A percentile compares a stretch with the other conserved stretches of the same genome.
These are phyloP conservation scores for Sarcophaga bullata DNA, from an alignment of 1,140 invertebrate species.

Conservation along the genomic window DNA sequence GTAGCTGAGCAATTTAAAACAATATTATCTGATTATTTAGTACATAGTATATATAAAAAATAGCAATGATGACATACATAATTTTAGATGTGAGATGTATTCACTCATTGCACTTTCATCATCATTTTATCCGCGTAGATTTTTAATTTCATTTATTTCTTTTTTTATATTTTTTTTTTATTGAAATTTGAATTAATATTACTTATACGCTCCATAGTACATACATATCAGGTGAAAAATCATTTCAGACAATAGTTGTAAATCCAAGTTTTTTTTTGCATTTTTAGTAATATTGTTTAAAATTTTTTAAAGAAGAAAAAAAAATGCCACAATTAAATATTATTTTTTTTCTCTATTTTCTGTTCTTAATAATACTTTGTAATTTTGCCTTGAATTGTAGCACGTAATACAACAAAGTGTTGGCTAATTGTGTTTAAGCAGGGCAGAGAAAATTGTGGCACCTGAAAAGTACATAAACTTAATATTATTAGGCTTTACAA, in stretches of 20 bases:
- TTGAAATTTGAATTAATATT: neutral
- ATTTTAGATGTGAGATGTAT: neutral
- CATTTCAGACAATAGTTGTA: neutral
- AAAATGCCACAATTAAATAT: constrained; percentile 16
- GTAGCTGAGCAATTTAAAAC: neutral
- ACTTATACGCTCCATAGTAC: neutral
- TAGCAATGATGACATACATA: constrained; percentile 2
- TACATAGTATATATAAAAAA: constrained; percentile 45
- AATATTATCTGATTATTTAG: neutral
- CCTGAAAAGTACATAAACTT: neutral
- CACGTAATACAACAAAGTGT: neutral
- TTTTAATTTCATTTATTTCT: neutral
- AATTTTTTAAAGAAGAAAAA: neutral
- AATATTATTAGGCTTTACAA: too few species aligned
- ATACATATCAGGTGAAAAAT: neutral
- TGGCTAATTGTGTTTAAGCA: constrained; percentile 38
- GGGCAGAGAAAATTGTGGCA: constrained; percentile 38
- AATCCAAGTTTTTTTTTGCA: neutral
- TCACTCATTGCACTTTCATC: neutral
- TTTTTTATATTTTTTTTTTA: neutral
- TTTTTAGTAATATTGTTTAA: neutral
- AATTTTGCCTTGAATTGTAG: constrained; percentile 42
- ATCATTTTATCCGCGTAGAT: too few species aligned
- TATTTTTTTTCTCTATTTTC: neutral
- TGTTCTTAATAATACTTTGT: constrained; percentile 46